Base-by-base conservation (phyloP, 2,797 vertebrate genomes). In the Amazona ochrocephala region DNA sequence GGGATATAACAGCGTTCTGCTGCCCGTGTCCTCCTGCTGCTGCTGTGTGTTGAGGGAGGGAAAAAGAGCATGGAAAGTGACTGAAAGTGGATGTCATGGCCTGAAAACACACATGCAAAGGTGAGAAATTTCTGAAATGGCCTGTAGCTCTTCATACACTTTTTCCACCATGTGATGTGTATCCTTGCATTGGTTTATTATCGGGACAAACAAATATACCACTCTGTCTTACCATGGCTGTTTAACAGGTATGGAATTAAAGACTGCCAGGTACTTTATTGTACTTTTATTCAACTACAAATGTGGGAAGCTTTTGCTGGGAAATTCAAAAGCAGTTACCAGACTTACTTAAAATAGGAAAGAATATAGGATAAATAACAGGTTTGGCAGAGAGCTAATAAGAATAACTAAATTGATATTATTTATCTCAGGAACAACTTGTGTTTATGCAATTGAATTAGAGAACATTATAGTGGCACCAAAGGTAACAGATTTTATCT, bases 251-350 rank as follows among this genome's bases (percentile, higher is more conserved):
- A 42, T 19, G 19, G 32, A 87, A 76, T 56, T 78, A 37, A 85
- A 75, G 61, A 80, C 18, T 81, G 30, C 17, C 51, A 56, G 7
- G 6, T 73, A 75, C 39, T 89, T 71, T 30, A 13, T 51, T 85
- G 29, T 13, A 37, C 47, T 60, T 60, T 13, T 84, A 73, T 79
- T 65, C 44, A 56, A 9, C 32, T 71, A 77, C 47, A 83, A 88
- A 62, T 8, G 30, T 65, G 37, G 26, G 71, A 86, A 91, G 32
- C 15, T 71, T 91, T 79, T 65, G 50, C 18, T 47, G 32, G 30
- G 61, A 80, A 91, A 68, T 53, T 84, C 41, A 92, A 80, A 95
- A 83, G 21, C 53, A 65, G 34, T 47, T 72, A 79, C 30, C 64
- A 90, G 17, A 66, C 21, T 70, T 64, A 64, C 53, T 56, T 82